Evolutionary conservation across 2,113 vertebrate genomes (phyloP).

Genomic region (Eudyptes chrysolophus): DNA sequence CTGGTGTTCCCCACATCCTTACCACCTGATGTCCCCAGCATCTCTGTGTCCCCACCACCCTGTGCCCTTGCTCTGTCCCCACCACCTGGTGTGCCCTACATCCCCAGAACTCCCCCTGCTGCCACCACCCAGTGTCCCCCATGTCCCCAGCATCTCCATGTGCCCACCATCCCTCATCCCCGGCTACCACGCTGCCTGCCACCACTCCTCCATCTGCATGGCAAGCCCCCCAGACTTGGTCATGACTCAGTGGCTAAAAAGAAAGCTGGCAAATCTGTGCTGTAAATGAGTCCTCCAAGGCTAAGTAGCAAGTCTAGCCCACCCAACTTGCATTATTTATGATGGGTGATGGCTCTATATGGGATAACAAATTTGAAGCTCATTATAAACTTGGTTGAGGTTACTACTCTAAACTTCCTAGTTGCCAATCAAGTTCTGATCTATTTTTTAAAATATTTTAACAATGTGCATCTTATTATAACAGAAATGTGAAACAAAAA

Average conservation of each 20-base stretch:
- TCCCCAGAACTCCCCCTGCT: accelerated
- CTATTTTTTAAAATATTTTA: background rate
- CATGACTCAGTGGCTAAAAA: background rate
- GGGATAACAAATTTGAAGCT: background rate
- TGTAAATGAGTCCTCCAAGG: background rate
- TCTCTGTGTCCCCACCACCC: background rate
- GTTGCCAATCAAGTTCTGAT: background rate
- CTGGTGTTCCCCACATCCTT: background rate
- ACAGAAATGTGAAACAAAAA: background rate
- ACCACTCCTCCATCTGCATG: too few species aligned
- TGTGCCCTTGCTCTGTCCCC: accelerated
- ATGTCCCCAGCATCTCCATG: background rate
- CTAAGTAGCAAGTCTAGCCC: background rate
- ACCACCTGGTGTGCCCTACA: background rate
- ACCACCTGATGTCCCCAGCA: background rate
- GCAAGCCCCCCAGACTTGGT: background rate
- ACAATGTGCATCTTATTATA: background rate
- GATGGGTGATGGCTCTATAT: background rate
- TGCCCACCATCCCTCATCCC: background rate
- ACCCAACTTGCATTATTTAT: background rate
- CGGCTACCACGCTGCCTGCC: accelerated
- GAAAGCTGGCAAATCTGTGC: background rate
- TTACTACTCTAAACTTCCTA: background rate
- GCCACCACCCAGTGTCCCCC: background rate
- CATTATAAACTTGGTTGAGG: background rate